A percentile compares a stretch with the other conserved stretches of the same genome.
These are phyloP conservation scores for Conops quadrifasciatus DNA, from an alignment of 2,888 invertebrate genomes.

Conservation along the genomic window DNA sequence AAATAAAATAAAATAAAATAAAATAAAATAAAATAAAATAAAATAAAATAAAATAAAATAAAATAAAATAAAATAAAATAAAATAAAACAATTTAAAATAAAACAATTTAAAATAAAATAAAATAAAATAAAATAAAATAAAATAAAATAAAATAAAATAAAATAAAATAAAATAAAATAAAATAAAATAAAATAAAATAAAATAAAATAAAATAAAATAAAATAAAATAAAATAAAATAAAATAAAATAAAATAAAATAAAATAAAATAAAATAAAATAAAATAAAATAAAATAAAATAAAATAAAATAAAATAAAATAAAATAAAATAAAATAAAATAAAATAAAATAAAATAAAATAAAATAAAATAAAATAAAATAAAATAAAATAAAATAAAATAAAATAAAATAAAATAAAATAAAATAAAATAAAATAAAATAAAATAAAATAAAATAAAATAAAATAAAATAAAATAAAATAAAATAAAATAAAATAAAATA, in stretches of 20 bases:
- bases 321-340: no score
- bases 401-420: slow-evolving; percentile 41
- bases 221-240: slow-evolving; percentile 40
- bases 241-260: slow-evolving; percentile 41
- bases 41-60: no score
- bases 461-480: background rate
- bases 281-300: slow-evolving; percentile 31
- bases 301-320: slow-evolving; percentile 28
- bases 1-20: slow-evolving; percentile 36
- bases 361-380: slow-evolving; percentile 41
- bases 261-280: slow-evolving; percentile 37
- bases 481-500: slow-evolving; percentile 37
- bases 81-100: slow-evolving; percentile 47
- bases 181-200: slow-evolving; percentile 26
- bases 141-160: slow-evolving; percentile 35
- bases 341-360: slow-evolving; percentile 36
- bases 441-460: slow-evolving; percentile 35
- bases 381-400: slow-evolving; percentile 40
- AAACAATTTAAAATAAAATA: slow-evolving; percentile 41
- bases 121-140: slow-evolving; percentile 23
- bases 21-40: no score
- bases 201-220: slow-evolving; percentile 40
- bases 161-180: background rate
- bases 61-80: slow-evolving; percentile 36
- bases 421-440: slow-evolving; percentile 23